phyloP scores from a whole-genome alignment of 2,797 vertebrate species.

The Typhlichthys subterraneus region DNA sequence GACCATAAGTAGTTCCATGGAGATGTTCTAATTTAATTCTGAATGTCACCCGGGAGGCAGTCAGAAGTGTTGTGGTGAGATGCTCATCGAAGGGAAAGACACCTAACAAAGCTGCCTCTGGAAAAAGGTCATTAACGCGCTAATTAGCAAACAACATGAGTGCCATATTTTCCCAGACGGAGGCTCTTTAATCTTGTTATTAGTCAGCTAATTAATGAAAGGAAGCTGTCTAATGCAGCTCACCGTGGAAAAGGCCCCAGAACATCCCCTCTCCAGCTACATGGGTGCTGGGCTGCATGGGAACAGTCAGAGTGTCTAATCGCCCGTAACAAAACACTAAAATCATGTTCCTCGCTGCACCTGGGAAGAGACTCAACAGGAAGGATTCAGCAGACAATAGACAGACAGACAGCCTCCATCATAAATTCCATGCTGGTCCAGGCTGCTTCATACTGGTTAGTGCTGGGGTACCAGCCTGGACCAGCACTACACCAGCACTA shows the following conservation, averaged over 20 bases:
- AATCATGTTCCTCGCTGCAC: too few species aligned
- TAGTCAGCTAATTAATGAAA: slow-evolving; percentile 54
- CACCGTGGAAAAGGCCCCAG: slow-evolving; percentile 15
- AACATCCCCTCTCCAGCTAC: slow-evolving; percentile 7
- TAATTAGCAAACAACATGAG: slow-evolving; percentile 59
- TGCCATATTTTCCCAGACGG: slow-evolving; percentile 39
- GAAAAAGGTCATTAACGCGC: slow-evolving; percentile 43
- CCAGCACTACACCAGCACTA: too few species aligned
- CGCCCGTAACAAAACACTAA: too few species aligned
- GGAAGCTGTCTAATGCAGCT: slow-evolving; percentile 39
- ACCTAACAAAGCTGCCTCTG: slow-evolving; percentile 26
- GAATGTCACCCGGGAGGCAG: background rate
- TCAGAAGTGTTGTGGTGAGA: background rate
- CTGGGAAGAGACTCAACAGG: too few species aligned
- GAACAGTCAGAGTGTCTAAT: background rate
- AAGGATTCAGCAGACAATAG: too few species aligned
- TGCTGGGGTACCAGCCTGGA: too few species aligned
- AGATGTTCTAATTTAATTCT: background rate
- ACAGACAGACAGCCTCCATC: too few species aligned
- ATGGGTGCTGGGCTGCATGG: background rate
- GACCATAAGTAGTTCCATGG: too few species aligned
- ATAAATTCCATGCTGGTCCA: too few species aligned
- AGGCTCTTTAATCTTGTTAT: slow-evolving; percentile 55
- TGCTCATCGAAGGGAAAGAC: slow-evolving; percentile 27
- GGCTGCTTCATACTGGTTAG: too few species aligned